phyloP scores from a whole-genome alignment of 2,888 invertebrate genomes.

The Lithophane leautieri region DNA sequence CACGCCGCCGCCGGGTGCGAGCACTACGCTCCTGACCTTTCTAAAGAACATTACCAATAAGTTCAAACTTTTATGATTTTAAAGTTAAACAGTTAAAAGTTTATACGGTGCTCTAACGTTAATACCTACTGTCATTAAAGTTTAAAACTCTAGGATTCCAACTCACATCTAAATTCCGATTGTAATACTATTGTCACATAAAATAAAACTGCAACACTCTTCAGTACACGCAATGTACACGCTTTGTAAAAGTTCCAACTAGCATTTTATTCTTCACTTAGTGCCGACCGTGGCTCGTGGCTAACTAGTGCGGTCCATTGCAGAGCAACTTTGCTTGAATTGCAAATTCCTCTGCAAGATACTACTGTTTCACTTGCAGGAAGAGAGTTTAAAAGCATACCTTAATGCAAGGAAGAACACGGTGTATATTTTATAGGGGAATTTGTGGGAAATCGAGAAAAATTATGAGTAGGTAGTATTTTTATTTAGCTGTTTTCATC shows the following conservation, averaged over 20 bases:
- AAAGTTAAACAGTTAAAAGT: not conserved
- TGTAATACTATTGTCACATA: conserved; percentile 2
- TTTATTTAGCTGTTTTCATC: not conserved
- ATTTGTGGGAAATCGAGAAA: not conserved
- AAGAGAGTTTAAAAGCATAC: conserved; percentile 34
- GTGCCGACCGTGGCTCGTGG: conserved; percentile 32
- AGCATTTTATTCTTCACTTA: conserved; percentile 54
- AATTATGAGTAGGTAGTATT: not conserved
- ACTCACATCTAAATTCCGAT: not conserved
- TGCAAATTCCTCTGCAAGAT: conserved; percentile 59
- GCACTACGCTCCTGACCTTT: not conserved
- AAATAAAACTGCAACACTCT: conserved; percentile 20
- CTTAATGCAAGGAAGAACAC: conserved; percentile 9
- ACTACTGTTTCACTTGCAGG: conserved; percentile 42
- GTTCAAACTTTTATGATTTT: not conserved
- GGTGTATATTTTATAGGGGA: conserved; percentile 12
- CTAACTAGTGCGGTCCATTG: conserved; percentile 59
- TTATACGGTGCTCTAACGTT: conserved; percentile 15
- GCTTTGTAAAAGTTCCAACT: conserved; percentile 47
- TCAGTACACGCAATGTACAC: conserved; percentile 21
- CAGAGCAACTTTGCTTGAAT: conserved; percentile 59
- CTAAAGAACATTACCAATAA: not conserved
- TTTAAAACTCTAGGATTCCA: not conserved
- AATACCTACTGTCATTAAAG: not conserved
- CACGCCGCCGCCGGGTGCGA: not conserved